Percentiles rank a stretch among this genome's conserved stretches.
Evolutionary conservation across 1,140 invertebrate genomes (phyloP).

Genomic region (Cotesia vestalis): DNA sequence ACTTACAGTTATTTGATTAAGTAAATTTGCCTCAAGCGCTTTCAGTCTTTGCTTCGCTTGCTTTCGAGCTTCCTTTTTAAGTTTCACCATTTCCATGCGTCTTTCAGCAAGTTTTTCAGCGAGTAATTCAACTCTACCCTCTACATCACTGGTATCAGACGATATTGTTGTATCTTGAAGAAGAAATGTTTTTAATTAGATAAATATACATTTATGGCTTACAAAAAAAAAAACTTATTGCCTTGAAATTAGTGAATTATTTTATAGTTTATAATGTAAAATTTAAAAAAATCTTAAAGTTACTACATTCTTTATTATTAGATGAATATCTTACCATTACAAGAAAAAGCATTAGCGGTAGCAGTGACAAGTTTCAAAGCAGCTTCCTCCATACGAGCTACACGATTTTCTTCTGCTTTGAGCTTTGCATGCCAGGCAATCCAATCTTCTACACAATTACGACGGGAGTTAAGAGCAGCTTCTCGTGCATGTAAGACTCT

Average conservation of each 20-base stretch:
- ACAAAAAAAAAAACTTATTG: no score
- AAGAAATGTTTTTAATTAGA: background rate
- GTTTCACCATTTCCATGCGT: slow-evolving; percentile 58
- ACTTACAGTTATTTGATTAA: slow-evolving; percentile 62
- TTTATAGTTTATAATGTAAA: no score
- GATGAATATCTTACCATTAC: slow-evolving; percentile 53
- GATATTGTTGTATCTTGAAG: slow-evolving; percentile 60
- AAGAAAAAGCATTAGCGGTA: slow-evolving; percentile 57
- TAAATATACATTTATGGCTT: no score
- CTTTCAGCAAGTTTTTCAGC: slow-evolving; percentile 60
- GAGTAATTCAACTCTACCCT: slow-evolving; percentile 60
- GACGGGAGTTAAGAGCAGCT: slow-evolving; percentile 58
- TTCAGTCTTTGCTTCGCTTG: slow-evolving; percentile 60
- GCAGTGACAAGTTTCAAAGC: slow-evolving; percentile 60
- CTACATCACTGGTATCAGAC: slow-evolving; percentile 62
- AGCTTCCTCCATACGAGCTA: slow-evolving; percentile 62
- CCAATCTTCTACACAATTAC: slow-evolving; percentile 63
- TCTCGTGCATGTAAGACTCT: slow-evolving; percentile 63
- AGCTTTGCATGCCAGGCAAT: slow-evolving; percentile 63
- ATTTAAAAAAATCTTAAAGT: background rate
- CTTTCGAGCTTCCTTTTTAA: slow-evolving; percentile 58
- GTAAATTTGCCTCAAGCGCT: slow-evolving; percentile 59
- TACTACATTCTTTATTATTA: no score
- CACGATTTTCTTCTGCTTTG: slow-evolving; percentile 59
- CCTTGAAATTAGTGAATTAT: no score